A percentile compares a stretch with the other conserved stretches of the same genome.
Evolutionary conservation across 1,140 invertebrate genomes (phyloP).

Genomic region (Ephestia elutella): DNA sequence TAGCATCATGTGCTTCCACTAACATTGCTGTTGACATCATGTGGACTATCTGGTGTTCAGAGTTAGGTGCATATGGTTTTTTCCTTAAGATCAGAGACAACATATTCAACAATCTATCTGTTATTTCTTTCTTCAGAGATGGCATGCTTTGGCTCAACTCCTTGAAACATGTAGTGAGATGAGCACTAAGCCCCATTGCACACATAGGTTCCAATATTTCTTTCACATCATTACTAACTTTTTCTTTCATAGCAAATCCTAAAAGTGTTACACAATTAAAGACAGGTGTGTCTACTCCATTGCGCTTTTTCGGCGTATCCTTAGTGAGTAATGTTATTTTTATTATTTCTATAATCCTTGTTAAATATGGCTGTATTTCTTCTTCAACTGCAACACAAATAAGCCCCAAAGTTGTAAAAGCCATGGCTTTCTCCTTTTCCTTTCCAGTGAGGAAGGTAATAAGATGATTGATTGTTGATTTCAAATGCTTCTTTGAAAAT

Average conservation of each 20-base stretch:
- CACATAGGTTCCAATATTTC: conserved; percentile 95
- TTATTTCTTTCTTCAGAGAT: conserved; percentile 91
- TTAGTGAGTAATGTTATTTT: conserved; percentile 86
- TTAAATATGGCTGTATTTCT: conserved; percentile 86
- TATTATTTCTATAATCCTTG: conserved; percentile 91
- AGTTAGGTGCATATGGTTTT: conserved; percentile 81
- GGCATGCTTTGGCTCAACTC: conserved; percentile 94
- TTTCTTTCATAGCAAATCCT: conserved; percentile 87
- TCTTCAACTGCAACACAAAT: conserved; percentile 91
- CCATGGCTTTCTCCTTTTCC: conserved; percentile 88
- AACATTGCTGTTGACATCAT: conserved; percentile 48
- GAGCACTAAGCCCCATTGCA: conserved; percentile 90
- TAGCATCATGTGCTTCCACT: conserved; percentile 80
- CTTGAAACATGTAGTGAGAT: conserved; percentile 92
- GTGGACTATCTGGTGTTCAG: conserved; percentile 52
- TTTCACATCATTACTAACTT: conserved; percentile 84
- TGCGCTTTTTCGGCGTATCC: conserved; percentile 83
- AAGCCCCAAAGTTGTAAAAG: conserved; percentile 93
- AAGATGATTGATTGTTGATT: conserved; percentile 87
- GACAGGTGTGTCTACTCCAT: conserved; percentile 88
- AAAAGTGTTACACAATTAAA: conserved; percentile 96
- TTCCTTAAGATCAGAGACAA: conserved; percentile 92
- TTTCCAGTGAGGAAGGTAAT: conserved; percentile 83
- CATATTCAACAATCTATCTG: conserved; percentile 92
- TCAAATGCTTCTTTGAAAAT: conserved; percentile 86